A percentile compares a stretch with the other conserved stretches of the same genome.
Conservation (phyloP, 2,113 vertebrate species). For the Apteryx owenii region DNA sequence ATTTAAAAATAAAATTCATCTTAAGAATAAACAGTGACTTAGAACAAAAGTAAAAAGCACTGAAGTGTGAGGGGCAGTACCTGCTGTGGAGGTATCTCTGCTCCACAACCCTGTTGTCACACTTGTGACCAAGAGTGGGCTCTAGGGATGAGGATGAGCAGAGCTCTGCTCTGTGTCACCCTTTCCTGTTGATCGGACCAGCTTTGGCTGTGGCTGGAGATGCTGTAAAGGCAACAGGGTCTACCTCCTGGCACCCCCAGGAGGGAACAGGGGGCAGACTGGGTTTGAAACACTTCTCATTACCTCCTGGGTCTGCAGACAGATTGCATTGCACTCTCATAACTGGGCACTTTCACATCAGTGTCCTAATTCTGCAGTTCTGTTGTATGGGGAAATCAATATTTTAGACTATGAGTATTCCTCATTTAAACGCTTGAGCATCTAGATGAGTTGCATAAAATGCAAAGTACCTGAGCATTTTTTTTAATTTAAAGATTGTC, state of each 20-base stretch:
- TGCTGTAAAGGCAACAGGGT: not conserved
- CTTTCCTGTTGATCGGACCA: not conserved
- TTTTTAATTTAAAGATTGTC: not conserved
- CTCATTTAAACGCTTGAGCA: not conserved
- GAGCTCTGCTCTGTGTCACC: not conserved
- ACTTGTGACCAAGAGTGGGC: not conserved
- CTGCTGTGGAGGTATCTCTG: not conserved
- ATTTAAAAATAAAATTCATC: not conserved
- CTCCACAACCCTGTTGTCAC: not conserved
- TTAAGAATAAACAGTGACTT: not conserved
- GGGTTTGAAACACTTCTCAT: not conserved
- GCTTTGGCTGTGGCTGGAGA: not conserved
- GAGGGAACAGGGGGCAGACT: not conserved
- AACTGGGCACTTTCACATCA: not conserved
- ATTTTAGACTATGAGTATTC: not conserved
- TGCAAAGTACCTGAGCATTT: not conserved
- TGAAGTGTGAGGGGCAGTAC: not conserved
- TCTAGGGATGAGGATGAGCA: not conserved
- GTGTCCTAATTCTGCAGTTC: not conserved
- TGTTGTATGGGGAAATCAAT: not conserved
- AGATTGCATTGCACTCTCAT: no score
- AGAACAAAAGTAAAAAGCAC: not conserved
- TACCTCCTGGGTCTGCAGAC: not conserved
- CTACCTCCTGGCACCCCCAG: not conserved
- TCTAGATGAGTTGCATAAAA: not conserved